These are phyloP conservation scores for Amphimallon solstitiale DNA, from an alignment of 2,888 invertebrate genomes.

Conservation along the genomic window DNA sequence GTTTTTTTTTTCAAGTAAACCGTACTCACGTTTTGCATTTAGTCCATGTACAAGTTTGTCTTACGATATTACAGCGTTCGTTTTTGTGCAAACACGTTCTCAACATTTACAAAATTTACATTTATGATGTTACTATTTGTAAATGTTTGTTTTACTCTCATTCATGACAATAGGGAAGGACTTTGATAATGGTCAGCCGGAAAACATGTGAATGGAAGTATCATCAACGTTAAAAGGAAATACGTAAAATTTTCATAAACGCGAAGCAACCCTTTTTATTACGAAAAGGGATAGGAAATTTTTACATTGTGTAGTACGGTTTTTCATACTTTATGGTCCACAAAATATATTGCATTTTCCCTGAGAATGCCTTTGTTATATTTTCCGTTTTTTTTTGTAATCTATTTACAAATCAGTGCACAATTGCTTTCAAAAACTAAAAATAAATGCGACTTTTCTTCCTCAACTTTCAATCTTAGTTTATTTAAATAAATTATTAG, in stretches of 20 bases:
- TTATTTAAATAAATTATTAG: too few relatives aligned
- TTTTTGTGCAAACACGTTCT: neutral
- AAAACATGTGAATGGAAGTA: conserved; percentile 20
- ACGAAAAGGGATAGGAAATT: neutral
- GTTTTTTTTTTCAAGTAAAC: conserved; percentile 3
- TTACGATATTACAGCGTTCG: too few relatives aligned
- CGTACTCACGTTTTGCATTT: too few relatives aligned
- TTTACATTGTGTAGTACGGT: neutral
- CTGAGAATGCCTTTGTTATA: conserved; percentile 9
- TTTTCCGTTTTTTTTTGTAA: neutral
- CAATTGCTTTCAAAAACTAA: too few relatives aligned
- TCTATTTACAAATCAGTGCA: neutral
- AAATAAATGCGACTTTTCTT: too few relatives aligned
- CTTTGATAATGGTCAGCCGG: conserved; percentile 31
- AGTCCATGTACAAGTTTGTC: too few relatives aligned
- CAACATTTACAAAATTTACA: conserved; percentile 4
- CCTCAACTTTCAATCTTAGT: too few relatives aligned
- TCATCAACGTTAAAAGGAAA: conserved; percentile 22
- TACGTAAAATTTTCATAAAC: conserved; percentile 26
- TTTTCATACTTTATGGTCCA: conserved; percentile 16
- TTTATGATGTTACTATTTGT: conserved; percentile 14
- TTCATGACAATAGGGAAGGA: conserved; percentile 11
- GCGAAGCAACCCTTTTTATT: conserved; percentile 19
- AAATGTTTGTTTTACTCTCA: conserved; percentile 1
- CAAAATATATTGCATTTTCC: conserved; percentile 4